Base-by-base conservation (phyloP, 2,888 invertebrate species). In the Ornithoptera priamus region DNA sequence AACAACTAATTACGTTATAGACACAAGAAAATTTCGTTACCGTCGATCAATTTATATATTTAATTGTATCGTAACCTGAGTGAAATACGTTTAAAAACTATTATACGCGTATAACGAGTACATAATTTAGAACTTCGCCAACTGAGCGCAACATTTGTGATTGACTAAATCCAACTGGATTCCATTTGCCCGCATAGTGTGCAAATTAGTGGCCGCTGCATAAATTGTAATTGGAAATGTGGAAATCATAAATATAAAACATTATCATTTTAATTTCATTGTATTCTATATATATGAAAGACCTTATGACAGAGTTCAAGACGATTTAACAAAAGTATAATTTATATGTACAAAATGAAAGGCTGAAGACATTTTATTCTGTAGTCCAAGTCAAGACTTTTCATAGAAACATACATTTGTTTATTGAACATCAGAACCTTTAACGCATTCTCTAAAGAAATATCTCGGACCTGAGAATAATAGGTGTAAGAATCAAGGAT, bases 161-260 rank as follows among this genome's bases (percentile, higher is more conserved):
- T 70, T 66, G 58, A 58, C 66, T 58, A 62, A 70, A 66, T 66
- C 69, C 66, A 62, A 46, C 62, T 58, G 69, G 66, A 70, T 70
- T 66, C 58, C 66, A 70, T 66, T 70, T 70, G 22, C 62, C 62
- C 59, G 58, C 69, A 39, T 57, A 62, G 57, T 65, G 69, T 66
- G 57, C 42, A 70, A 70, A 70, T 70, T 66, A 66, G 66, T 70
- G 58, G 66, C 58, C 66, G 69, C 58, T 62, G 62, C 66, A 66
- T 70, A 70, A 70, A 66, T 70, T 66, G 46, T 53, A 56, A 66
- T 58, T 65, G 62, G 36, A 62, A 65, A 65, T 62, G 61, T 66
- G 62, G 30, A 57, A 30, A 66, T 66, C 50, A 62, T 69, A 61
- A 42, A 62, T 65, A 60, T 22, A 69, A 61, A 69, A 69, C 56